Percentiles rank a stretch among this genome's conserved stretches.
These are phyloP conservation scores for Ischnus inquisitorius DNA, from an alignment of 2,888 invertebrate genomes.

Conservation along the genomic window DNA sequence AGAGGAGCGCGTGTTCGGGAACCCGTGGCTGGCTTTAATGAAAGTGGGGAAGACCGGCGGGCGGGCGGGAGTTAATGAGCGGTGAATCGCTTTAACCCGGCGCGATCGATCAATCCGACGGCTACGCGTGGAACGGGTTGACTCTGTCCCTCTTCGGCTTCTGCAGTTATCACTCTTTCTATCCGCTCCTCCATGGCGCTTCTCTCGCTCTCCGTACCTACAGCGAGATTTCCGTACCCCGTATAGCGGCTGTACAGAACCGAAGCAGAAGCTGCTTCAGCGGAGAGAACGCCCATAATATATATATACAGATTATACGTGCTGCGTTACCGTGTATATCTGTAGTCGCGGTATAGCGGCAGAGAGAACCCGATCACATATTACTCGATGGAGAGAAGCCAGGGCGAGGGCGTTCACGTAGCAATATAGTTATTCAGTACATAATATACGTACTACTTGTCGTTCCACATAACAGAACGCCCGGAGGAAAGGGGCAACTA, in stretches of 20 bases:
- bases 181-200: conserved; percentile 12
- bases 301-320: too few species aligned
- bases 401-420: conserved; percentile 55
- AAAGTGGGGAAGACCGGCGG: conserved; percentile 35
- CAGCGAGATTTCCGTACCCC: conserved; percentile 33
- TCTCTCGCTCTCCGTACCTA: conserved; percentile 15
- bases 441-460: conserved; percentile 29
- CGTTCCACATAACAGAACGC: conserved; percentile 3
- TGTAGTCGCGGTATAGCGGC: conserved; percentile 43
- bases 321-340: conserved; percentile 7
- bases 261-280: conserved; percentile 57
- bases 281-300: conserved; percentile 37
- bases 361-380: conserved; percentile 44
- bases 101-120: conserved; percentile 63
- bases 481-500: background rate
- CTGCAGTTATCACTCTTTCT: conserved; percentile 16
- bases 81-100: conserved; percentile 76
- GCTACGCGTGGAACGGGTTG: conserved; percentile 27
- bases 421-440: conserved; percentile 26
- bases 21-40: conserved; percentile 44
- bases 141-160: conserved; percentile 39
- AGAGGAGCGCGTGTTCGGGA: conserved; percentile 41
- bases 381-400: conserved; percentile 23
- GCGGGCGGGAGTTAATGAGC: conserved; percentile 55
- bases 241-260: conserved; percentile 36